Conservation (phyloP, 2,888 invertebrate species). For the Prenolepis imparis region DNA sequence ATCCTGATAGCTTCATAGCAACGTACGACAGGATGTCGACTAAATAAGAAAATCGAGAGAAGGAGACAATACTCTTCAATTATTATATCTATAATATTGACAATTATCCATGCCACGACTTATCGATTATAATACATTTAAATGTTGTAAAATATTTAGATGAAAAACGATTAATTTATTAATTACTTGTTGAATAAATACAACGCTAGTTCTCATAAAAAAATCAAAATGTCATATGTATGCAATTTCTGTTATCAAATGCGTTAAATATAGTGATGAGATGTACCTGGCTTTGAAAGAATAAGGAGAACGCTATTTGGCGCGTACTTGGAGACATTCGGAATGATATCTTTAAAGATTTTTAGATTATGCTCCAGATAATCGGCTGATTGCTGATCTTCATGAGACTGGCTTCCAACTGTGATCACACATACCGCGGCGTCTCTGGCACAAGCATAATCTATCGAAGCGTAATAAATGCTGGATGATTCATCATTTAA, state of each 20-base stretch:
- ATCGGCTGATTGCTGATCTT: slow-evolving; percentile 87
- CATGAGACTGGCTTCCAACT: slow-evolving; percentile 88
- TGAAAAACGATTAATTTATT: background rate
- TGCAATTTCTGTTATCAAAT: slow-evolving; percentile 3
- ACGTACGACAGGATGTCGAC: slow-evolving; percentile 88
- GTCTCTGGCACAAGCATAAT: slow-evolving; percentile 87
- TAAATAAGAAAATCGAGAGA: slow-evolving; percentile 71
- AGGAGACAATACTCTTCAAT: background rate
- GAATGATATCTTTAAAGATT: slow-evolving; percentile 88
- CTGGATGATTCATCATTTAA: slow-evolving; percentile 32
- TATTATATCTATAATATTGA: background rate
- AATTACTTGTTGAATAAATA: background rate
- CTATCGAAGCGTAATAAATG: slow-evolving; percentile 76
- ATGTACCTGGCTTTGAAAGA: slow-evolving; percentile 79
- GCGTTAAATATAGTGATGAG: slow-evolving; percentile 1
- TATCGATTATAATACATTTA: background rate
- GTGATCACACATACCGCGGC: slow-evolving; percentile 89
- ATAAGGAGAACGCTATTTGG: slow-evolving; percentile 88
- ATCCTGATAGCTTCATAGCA: slow-evolving; percentile 88
- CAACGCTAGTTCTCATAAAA: background rate
- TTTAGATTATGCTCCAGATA: slow-evolving; percentile 88
- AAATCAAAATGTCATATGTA: background rate
- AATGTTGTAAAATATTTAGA: background rate
- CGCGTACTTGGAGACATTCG: slow-evolving; percentile 88
- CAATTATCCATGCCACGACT: background rate